These are phyloP conservation scores for Todus mexicanus DNA, from an alignment of 2,797 vertebrate species.

Conservation along the genomic window DNA sequence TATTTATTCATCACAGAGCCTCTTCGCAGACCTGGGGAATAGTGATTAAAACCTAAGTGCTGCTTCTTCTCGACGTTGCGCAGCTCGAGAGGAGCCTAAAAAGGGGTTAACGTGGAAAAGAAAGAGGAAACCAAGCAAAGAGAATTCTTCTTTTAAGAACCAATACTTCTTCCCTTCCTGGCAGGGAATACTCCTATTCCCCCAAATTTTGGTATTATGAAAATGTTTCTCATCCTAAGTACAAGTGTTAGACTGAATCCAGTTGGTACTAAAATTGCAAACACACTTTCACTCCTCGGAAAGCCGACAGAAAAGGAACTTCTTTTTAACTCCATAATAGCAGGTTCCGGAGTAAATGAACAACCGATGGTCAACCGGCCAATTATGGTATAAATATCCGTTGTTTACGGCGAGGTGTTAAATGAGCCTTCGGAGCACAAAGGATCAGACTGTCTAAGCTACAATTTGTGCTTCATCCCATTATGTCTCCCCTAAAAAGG, in stretches of 20 bases:
- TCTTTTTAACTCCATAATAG: constrained; percentile 78
- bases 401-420: constrained; percentile 77
- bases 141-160: constrained; percentile 57
- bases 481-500: constrained; percentile 67
- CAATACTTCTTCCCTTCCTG: constrained; percentile 69
- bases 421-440: constrained; percentile 73
- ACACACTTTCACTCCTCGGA: constrained; percentile 69
- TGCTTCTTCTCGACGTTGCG: not conserved
- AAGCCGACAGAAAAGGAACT: constrained; percentile 68
- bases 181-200: constrained; percentile 60
- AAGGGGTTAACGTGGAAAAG: constrained; percentile 66
- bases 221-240: constrained; percentile 69
- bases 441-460: constrained; percentile 73
- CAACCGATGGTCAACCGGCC: constrained; percentile 73
- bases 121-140: constrained; percentile 63
- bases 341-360: constrained; percentile 71
- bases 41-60: constrained; percentile 71
- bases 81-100: not conserved
- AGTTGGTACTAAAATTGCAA: constrained; percentile 71
- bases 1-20: constrained; percentile 77
- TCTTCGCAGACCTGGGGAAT: constrained; percentile 73
- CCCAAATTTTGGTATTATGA: constrained; percentile 72
- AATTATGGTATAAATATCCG: constrained; percentile 79
- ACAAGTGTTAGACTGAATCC: constrained; percentile 72
- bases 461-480: constrained; percentile 76